These are phyloP conservation scores for Paramisgurnus dabryanus DNA, from an alignment of 2,113 vertebrate species.

Conservation along the genomic window DNA sequence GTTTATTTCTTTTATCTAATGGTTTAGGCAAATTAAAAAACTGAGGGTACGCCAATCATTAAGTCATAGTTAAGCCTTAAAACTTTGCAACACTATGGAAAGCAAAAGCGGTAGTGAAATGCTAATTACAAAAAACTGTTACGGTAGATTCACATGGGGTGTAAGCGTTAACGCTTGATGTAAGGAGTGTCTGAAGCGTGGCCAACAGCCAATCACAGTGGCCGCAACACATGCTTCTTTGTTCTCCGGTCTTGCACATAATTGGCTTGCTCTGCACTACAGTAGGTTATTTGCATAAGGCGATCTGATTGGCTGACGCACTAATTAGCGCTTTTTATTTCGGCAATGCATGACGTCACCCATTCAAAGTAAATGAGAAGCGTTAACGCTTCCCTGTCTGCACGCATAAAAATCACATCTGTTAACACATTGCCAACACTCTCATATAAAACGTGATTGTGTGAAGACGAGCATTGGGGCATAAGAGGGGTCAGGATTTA, in stretches of 20 bases:
- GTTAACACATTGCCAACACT: neutral
- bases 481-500: neutral
- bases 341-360: too few species aligned
- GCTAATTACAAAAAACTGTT: conserved; percentile 16
- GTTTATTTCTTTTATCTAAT: conserved; percentile 20
- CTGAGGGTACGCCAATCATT: neutral
- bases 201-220: too few species aligned
- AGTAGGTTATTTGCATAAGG: too few species aligned
- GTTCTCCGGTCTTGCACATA: neutral
- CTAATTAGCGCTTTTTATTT: too few species aligned
- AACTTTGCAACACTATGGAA: neutral
- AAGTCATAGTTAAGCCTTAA: neutral
- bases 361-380: too few species aligned
- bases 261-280: too few species aligned
- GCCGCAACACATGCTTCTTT: too few species aligned
- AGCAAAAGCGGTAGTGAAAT: neutral
- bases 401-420: neutral
- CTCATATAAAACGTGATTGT: neutral
- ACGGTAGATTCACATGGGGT: neutral
- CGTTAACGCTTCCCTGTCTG: too few species aligned
- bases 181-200: too few species aligned
- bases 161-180: too few species aligned
- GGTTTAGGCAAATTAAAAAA: conserved; percentile 18
- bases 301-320: too few species aligned
- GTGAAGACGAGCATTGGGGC: conserved; percentile 20